Evolutionary conservation across 2,888 invertebrate genomes (phyloP), one percentile per base, ranked within the genome.

Genomic region (Mythimna albipuncta): DNA sequence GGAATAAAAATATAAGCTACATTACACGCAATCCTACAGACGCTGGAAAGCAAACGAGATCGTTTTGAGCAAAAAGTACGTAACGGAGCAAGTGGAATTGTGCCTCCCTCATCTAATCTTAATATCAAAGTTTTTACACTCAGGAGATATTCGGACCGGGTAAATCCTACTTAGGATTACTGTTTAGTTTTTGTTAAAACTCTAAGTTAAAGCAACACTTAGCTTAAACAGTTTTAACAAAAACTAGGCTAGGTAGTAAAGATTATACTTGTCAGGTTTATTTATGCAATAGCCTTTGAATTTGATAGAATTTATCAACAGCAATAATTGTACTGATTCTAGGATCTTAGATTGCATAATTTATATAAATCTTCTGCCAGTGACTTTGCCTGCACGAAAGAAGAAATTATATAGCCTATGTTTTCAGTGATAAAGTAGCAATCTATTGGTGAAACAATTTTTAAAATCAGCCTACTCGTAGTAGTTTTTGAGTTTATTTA

Each of bases 41-140:
- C 64, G 32, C 58, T 21, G 69, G 59, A 55, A 68, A 44, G 59
- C 63, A 32, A 50, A 70, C 63, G 79, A 71, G 70, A 81, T 79
- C 79, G 79, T 74, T 83, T 69, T 21, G 38, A 74, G 79, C 83
- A 83, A 81, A 83, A 79, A 75, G 59, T 69, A 70, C 58, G 63
- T 58, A 61, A 69, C 58, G 19, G 64, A 52, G 52, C 75, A 44
- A 69, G 67, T 72, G 65, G 65, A 69, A 79, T 74, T 71, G 72
- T 71, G 67, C 69, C 65, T 58, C 59, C 44, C 62, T 47, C 82
- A 66, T 77, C 54, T 62, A 66, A 83, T 79, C 68, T 79, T 83
- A 71, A 65, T 83, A 62, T 44, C 52, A 16, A 72, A 72, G 68
- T 77, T 79, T 79, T 79, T 77, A 67, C 58, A 16, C 38, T 59